phyloP scores from a whole-genome alignment of 1,140 invertebrate genomes.

The Drosophila bifasciata region DNA sequence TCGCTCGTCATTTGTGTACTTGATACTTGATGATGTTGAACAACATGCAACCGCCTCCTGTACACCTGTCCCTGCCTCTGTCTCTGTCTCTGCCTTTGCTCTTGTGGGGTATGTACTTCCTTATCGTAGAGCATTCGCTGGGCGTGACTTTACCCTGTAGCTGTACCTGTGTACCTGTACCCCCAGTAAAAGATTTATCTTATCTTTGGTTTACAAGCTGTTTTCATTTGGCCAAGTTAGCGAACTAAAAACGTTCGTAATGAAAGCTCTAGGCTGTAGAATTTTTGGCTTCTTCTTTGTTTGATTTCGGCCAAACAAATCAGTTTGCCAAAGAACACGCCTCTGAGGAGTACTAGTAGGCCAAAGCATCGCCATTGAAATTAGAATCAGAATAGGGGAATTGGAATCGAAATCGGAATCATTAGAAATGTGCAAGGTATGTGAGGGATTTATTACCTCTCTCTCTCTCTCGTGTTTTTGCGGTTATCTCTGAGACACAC shows the following conservation, averaged over 20 bases:
- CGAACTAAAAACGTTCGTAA: no score
- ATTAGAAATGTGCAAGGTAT: constrained; percentile 32
- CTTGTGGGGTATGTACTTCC: no score
- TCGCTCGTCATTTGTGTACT: background rate
- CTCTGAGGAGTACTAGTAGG: background rate
- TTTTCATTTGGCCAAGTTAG: constrained; percentile 13
- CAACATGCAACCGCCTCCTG: no score
- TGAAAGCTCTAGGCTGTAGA: background rate
- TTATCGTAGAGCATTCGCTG: no score
- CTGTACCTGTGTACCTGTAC: constrained; percentile 9
- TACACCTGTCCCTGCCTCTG: background rate
- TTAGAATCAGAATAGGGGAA: no score
- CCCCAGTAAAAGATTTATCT: constrained; percentile 52
- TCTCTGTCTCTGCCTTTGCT: no score
- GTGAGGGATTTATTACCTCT: background rate
- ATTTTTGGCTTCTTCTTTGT: constrained; percentile 8
- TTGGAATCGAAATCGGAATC: no score
- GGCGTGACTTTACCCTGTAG: background rate
- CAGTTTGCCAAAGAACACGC: constrained; percentile 21
- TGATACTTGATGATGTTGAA: no score
- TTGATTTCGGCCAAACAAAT: background rate
- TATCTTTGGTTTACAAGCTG: constrained; percentile 38
- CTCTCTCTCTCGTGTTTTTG: background rate
- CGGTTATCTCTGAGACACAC: constrained; percentile 2
- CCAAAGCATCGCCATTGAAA: background rate